These are phyloP conservation scores for Anser brachyrhynchus DNA, from an alignment of 2,113 vertebrate genomes.

Conservation along the genomic window DNA sequence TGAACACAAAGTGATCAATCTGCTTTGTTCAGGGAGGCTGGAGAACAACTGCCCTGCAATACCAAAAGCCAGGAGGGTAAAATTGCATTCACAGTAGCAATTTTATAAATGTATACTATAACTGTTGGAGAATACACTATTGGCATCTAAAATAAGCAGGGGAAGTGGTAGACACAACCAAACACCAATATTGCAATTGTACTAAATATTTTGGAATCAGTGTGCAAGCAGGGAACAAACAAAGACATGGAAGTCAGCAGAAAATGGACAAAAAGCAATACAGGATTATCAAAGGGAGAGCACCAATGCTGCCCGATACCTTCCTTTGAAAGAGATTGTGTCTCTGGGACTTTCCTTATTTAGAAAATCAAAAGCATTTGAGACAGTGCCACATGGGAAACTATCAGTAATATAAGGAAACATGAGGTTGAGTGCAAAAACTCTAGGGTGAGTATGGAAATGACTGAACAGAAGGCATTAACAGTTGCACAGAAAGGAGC, in stretches of 20 bases:
- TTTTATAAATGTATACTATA: not conserved
- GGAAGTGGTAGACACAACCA: not conserved
- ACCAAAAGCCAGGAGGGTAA: not conserved
- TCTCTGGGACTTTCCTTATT: not conserved
- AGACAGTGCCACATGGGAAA: not conserved
- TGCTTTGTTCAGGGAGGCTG: not conserved
- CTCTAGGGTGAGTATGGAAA: not conserved
- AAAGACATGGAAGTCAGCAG: not conserved
- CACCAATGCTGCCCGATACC: not conserved
- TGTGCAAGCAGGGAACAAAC: not conserved
- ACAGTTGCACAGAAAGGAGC: not conserved
- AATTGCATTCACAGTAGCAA: not conserved
- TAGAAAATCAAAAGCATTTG: not conserved
- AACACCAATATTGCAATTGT: not conserved
- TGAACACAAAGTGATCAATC: not conserved
- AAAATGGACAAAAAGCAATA: fast-evolving
- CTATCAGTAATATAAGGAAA: not conserved
- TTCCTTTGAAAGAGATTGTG: not conserved
- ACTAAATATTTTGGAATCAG: not conserved
- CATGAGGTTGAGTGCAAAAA: not conserved
- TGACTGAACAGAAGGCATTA: not conserved
- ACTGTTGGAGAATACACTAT: not conserved
- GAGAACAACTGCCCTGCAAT: not conserved
- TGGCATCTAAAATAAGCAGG: not conserved
- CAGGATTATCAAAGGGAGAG: not conserved